phyloP scores from a whole-genome alignment of 2,888 invertebrate genomes.

The Unio delphinus region DNA sequence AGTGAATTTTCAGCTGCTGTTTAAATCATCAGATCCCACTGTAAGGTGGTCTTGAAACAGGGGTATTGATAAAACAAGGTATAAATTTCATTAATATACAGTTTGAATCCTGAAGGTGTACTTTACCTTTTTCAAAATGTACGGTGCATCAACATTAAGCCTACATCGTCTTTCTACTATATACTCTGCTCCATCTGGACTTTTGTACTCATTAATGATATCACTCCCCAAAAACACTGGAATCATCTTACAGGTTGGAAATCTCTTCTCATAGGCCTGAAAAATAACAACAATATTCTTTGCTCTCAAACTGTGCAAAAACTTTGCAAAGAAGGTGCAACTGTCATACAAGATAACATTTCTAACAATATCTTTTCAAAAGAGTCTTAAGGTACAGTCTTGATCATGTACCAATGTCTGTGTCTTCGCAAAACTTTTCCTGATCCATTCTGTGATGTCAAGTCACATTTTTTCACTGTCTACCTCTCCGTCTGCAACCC shows the following conservation, averaged over 20 bases:
- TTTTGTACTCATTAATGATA: constrained; percentile 83
- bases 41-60: background rate
- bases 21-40: background rate
- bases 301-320: background rate
- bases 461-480: too few relatives aligned
- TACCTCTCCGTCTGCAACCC: too few relatives aligned
- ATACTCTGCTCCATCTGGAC: constrained; percentile 84
- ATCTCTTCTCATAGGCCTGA: constrained; percentile 93
- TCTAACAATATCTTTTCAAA: too few relatives aligned
- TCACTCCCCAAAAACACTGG: constrained; percentile 93
- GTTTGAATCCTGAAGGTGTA: background rate
- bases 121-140: constrained; percentile 89
- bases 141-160: constrained; percentile 93
- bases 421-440: too few relatives aligned
- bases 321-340: too few relatives aligned
- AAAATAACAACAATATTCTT: constrained; percentile 23
- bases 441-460: too few relatives aligned
- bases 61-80: background rate
- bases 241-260: constrained; percentile 94
- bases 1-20: background rate
- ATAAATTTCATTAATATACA: background rate
- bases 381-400: too few relatives aligned
- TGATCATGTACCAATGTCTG: too few relatives aligned
- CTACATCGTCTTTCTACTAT: constrained; percentile 89
- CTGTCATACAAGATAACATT: too few relatives aligned